Base-by-base conservation (phyloP, 2,113 vertebrate species). In the Archilochus colubris region DNA sequence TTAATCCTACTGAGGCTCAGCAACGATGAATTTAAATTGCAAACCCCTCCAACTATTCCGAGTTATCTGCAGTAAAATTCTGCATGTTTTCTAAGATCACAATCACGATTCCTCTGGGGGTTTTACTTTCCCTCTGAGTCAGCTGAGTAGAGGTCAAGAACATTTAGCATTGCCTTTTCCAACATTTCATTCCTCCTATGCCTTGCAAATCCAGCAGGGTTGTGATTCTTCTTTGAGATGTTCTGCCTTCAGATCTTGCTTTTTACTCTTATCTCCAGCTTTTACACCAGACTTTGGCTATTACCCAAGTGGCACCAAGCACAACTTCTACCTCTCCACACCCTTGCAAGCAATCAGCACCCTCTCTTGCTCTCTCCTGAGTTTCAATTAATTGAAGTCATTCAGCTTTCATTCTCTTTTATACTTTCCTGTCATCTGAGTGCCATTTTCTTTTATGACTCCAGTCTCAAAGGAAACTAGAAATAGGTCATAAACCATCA, bases 131-230 rank as follows among this genome's bases (percentile, higher is more conserved):
- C 95, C 92, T 89, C 38, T 0, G 23, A 95, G 92, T 93, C 85
- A 95, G 85, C 64, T 92, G 76, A 91, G 76, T 44, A 83, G 87
- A 89, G 89, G 82, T 91, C 91, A 96, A 81, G 81, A 70, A 82
- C 63, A 62, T 91, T 80, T 62, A 72, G 12, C 27, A 7, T 46
- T 74, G 73, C 44, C n/a, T 94, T 50, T 89, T 94, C 63, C 89
- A 80, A 51, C 43, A 58, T 51, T 94, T 94, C 40, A 43, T 79
- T 93, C 83, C 67, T 92, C 40, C 68, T 12, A 30, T 8, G 30
- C 74, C 44, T 92, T 53, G 59, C 22, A 68, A 93, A 57, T 67
- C 61, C 43, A 44, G 25, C 64, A 63, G 31, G 10, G 16, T 48
- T 70, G 55, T 13, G 51, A 67, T 74, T 80, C 61, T 62, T 86